These are phyloP conservation scores for Autographa pulchrina DNA, from an alignment of 2,888 invertebrate species.

Conservation along the genomic window DNA sequence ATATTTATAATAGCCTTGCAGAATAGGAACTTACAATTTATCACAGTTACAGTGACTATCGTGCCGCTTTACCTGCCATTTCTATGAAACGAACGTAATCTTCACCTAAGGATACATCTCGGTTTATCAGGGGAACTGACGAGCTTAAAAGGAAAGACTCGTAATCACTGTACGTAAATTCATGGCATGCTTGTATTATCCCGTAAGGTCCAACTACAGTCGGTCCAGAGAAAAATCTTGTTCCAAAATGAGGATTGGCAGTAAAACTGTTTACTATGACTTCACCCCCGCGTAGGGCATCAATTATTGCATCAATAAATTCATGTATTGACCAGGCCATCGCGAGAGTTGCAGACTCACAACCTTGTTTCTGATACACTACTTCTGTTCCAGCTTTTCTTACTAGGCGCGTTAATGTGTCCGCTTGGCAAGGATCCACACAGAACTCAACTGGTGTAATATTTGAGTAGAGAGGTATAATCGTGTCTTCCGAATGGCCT, in stretches of 20 bases:
- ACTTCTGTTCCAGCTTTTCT: slow-evolving; percentile 75
- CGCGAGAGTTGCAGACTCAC: slow-evolving; percentile 69
- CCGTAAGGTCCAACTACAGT: slow-evolving; percentile 71
- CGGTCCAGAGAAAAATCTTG: slow-evolving; percentile 77
- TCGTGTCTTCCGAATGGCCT: slow-evolving; percentile 78
- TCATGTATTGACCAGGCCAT: slow-evolving; percentile 77
- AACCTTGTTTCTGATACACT: slow-evolving; percentile 69
- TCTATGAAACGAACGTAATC: slow-evolving; percentile 67
- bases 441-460: slow-evolving; percentile 62
- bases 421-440: slow-evolving; percentile 67
- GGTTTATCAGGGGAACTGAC: slow-evolving; percentile 68
- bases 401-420: slow-evolving; percentile 72
- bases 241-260: slow-evolving; percentile 76
- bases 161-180: slow-evolving; percentile 69
- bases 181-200: slow-evolving; percentile 65
- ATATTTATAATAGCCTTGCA: slow-evolving; percentile 57
- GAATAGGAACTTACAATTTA: slow-evolving; percentile 37
- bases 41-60: background rate
- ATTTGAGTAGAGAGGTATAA: slow-evolving; percentile 78
- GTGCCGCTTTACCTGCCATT: slow-evolving; percentile 28
- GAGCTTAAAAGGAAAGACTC: slow-evolving; percentile 67
- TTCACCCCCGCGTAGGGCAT: slow-evolving; percentile 69
- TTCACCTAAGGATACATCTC: slow-evolving; percentile 74
- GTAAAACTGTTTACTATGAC: slow-evolving; percentile 70
- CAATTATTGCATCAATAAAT: slow-evolving; percentile 70